Conservation (phyloP, 2,113 vertebrate species). For the Dicrurus megarhynchus region DNA sequence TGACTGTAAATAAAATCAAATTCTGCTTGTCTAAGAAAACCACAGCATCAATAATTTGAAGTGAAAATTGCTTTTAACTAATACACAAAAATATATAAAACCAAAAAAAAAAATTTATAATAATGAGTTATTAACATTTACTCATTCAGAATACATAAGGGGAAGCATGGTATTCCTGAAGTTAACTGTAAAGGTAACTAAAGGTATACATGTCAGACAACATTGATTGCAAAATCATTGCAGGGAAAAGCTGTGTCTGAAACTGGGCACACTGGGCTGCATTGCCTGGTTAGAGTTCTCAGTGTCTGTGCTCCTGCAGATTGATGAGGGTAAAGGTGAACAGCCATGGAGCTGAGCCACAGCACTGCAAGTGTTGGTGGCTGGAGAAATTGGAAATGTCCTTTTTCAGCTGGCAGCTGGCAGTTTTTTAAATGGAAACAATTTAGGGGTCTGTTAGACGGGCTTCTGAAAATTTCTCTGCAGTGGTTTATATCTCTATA, state of each 20-base stretch:
- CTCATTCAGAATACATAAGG: neutral
- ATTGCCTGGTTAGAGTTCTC: too few relatives aligned
- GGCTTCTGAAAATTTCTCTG: neutral
- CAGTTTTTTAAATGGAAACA: neutral
- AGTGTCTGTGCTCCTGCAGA: neutral
- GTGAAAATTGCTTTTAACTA: neutral
- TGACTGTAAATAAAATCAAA: neutral
- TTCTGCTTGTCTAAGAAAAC: neutral
- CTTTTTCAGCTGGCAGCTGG: neutral
- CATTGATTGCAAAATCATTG: neutral
- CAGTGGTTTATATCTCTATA: neutral
- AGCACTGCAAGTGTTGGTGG: neutral
- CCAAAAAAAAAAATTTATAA: fast-evolving
- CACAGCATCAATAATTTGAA: neutral
- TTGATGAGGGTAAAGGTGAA: neutral
- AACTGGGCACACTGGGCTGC: neutral
- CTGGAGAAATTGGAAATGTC: neutral
- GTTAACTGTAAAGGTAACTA: neutral
- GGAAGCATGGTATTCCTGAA: neutral
- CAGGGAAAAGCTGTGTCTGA: neutral
- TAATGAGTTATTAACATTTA: neutral
- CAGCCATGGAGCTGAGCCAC: neutral
- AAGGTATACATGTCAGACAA: neutral
- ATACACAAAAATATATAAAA: neutral
- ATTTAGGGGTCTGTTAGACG: neutral